These are phyloP conservation scores for Papilio machaon DNA, from an alignment of 1,140 invertebrate species.

Conservation along the genomic window DNA sequence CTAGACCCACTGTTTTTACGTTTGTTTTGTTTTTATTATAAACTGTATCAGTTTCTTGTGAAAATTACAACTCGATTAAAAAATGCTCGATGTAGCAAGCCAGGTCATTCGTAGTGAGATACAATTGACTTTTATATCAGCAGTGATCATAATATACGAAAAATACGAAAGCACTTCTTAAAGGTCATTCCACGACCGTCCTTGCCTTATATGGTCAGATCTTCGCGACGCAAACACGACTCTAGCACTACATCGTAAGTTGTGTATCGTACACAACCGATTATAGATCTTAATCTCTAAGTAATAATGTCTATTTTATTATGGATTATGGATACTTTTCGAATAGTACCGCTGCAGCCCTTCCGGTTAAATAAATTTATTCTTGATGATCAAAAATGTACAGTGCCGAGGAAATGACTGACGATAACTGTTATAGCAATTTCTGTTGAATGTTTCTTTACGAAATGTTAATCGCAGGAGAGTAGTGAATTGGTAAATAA, in stretches of 20 bases:
- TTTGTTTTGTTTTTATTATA: no score
- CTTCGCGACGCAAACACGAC: conserved; percentile 53
- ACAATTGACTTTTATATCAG: neutral
- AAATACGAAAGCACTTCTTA: conserved; percentile 58
- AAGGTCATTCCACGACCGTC: conserved; percentile 63
- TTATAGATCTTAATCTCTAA: conserved; percentile 12
- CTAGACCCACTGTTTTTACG: no score
- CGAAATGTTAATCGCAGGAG: neutral
- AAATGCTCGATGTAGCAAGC: neutral
- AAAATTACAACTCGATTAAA: neutral
- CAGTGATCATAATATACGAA: conserved; percentile 39
- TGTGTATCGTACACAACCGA: neutral
- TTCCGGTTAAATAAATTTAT: conserved; percentile 34
- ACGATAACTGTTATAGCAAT: conserved; percentile 5
- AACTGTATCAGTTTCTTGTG: no score
- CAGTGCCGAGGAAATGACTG: conserved; percentile 14
- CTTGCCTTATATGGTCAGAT: conserved; percentile 66
- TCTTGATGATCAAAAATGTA: conserved; percentile 22
- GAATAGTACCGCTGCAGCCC: neutral
- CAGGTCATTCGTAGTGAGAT: neutral
- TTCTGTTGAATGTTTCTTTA: conserved; percentile 1
- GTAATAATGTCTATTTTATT: neutral
- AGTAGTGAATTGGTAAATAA: neutral
- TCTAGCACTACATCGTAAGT: conserved; percentile 36
- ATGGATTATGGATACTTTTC: conserved; percentile 7